Conservation (phyloP, 1,140 invertebrate genomes). For the Drosophila mojavensis region DNA sequence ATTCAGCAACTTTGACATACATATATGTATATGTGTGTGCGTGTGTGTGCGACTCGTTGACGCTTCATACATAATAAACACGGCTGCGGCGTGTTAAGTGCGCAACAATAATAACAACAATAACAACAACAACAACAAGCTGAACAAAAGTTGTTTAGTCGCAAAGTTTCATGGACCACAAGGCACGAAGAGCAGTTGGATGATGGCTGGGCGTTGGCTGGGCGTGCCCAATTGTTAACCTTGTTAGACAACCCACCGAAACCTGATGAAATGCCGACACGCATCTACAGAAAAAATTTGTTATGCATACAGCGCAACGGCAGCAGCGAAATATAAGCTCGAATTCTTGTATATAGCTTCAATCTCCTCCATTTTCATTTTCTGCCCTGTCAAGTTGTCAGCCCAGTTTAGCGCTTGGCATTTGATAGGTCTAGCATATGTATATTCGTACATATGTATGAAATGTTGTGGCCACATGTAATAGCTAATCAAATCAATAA, state of each 20-base stretch:
- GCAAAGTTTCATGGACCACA: constrained; percentile 23
- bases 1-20: constrained; percentile 69
- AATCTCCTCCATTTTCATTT: neutral
- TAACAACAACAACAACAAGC: neutral
- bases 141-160: constrained; percentile 46
- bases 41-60: constrained; percentile 75
- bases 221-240: constrained; percentile 35
- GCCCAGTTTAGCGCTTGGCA: constrained; percentile 37
- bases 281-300: constrained; percentile 37
- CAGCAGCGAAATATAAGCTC: constrained; percentile 8
- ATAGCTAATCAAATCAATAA: constrained; percentile 14
- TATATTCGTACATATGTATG: too few species aligned
- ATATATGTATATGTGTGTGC: constrained; percentile 35
- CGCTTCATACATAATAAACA: constrained; percentile 82
- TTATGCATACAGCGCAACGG: constrained; percentile 42
- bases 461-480: constrained; percentile 18
- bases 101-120: constrained; percentile 39
- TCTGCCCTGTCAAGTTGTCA: constrained; percentile 42
- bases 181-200: neutral
- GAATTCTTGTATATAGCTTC: constrained; percentile 19
- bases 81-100: constrained; percentile 73
- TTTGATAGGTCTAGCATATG: constrained; percentile 13
- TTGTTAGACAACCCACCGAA: constrained; percentile 40
- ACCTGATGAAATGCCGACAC: constrained; percentile 49
- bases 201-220: neutral